Conservation (phyloP, 1,140 invertebrate genomes). For the Drosophila nasuta region DNA sequence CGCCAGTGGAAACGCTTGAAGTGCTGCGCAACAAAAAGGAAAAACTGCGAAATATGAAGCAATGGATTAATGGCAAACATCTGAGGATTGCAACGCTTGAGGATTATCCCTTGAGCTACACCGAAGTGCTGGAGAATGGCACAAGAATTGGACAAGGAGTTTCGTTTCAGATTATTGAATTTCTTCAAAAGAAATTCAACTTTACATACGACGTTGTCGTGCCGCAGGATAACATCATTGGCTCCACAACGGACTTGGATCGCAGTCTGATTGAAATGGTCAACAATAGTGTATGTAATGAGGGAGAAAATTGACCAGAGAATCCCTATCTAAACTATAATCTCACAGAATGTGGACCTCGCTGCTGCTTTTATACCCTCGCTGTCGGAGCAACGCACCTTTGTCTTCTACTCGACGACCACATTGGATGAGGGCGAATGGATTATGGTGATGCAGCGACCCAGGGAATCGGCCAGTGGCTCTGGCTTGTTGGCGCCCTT, state of each 20-base stretch:
- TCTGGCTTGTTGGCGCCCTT: slow-evolving; percentile 93
- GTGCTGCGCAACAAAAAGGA: slow-evolving; percentile 53
- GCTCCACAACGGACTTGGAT: slow-evolving; percentile 85
- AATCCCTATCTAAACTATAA: neutral
- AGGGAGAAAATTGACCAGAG: neutral
- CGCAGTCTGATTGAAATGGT: slow-evolving; percentile 87
- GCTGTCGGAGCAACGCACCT: slow-evolving; percentile 86
- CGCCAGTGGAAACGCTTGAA: slow-evolving; percentile 58
- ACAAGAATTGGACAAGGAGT: slow-evolving; percentile 88
- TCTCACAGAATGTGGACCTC: slow-evolving; percentile 89
- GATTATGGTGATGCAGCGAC: slow-evolving; percentile 92
- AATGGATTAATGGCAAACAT: slow-evolving; percentile 78
- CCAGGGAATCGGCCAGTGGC: slow-evolving; percentile 91
- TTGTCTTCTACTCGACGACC: slow-evolving; percentile 87
- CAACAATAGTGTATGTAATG: slow-evolving; percentile 67
- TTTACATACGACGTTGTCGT: slow-evolving; percentile 90
- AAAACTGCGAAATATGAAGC: slow-evolving; percentile 54
- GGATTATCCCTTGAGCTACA: slow-evolving; percentile 88
- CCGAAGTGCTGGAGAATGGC: slow-evolving; percentile 85
- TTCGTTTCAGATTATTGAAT: slow-evolving; percentile 90
- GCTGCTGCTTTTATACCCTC: slow-evolving; percentile 91
- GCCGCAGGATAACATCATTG: slow-evolving; percentile 86
- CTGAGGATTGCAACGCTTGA: slow-evolving; percentile 82
- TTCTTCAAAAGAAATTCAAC: slow-evolving; percentile 88
- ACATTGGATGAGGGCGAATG: slow-evolving; percentile 90